phyloP scores from a whole-genome alignment of 2,113 vertebrate genomes.

The Takifugu bimaculatus region DNA sequence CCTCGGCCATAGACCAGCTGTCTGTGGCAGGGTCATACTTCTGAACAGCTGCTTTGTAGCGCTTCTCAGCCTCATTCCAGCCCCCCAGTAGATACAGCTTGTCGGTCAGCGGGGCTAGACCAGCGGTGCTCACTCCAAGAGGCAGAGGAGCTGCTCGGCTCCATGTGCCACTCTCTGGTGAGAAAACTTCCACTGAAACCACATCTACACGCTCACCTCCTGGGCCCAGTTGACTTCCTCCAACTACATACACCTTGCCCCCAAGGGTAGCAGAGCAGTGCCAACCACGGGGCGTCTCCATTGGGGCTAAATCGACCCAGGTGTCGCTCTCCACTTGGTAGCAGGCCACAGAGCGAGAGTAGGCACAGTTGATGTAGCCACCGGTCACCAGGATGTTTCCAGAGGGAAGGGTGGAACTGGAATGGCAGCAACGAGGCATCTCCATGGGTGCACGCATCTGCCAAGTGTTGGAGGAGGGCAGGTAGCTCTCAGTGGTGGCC shows the following conservation, averaged over 20 bases:
- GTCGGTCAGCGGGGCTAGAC: slow-evolving; percentile 69
- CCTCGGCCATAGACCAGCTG: slow-evolving; percentile 72
- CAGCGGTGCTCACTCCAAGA: slow-evolving; percentile 78
- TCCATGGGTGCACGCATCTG: slow-evolving; percentile 78
- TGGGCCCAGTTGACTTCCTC: slow-evolving; percentile 80
- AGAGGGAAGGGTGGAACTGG: slow-evolving; percentile 68
- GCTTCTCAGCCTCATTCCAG: slow-evolving; percentile 82
- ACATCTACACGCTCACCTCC: slow-evolving; percentile 79
- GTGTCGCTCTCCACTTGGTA: slow-evolving; percentile 69
- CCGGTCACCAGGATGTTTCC: slow-evolving; percentile 79
- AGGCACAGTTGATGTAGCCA: slow-evolving; percentile 80
- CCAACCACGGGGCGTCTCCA: slow-evolving; percentile 81
- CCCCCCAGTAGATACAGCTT: slow-evolving; percentile 77
- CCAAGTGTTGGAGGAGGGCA: slow-evolving; percentile 81
- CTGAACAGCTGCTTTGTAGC: slow-evolving; percentile 78
- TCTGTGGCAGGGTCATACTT: slow-evolving; percentile 77
- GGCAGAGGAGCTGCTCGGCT: slow-evolving; percentile 68
- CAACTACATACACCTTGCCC: slow-evolving; percentile 74
- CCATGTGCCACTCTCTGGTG: slow-evolving; percentile 65
- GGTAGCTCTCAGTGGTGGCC: slow-evolving; percentile 78
- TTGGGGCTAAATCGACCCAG: slow-evolving; percentile 70
- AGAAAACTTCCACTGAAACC: slow-evolving; percentile 76
- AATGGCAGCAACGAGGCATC: slow-evolving; percentile 80
- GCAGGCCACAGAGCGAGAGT: slow-evolving; percentile 74
- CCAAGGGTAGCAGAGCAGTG: slow-evolving; percentile 72